phyloP scores from a whole-genome alignment of 2,888 invertebrate genomes.

The Eulithis prunata region DNA sequence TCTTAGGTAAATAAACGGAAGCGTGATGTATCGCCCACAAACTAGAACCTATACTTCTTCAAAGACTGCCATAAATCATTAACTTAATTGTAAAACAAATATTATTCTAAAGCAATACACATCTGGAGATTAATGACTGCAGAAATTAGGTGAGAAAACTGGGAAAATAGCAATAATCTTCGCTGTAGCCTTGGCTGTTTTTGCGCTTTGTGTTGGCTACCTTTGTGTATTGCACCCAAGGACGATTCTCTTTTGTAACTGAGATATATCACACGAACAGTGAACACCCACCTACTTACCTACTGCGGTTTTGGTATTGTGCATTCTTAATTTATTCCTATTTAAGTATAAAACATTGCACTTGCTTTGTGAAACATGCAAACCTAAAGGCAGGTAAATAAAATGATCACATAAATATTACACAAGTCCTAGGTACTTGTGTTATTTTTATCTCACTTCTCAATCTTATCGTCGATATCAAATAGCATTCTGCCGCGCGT shows the following conservation, averaged over 20 bases:
- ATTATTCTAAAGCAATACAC: slow-evolving; percentile 40
- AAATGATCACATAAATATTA: neutral
- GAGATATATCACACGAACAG: slow-evolving; percentile 5
- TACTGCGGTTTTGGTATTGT: no score
- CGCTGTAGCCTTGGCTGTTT: slow-evolving; percentile 1
- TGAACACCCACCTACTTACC: neutral
- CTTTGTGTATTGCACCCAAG: neutral
- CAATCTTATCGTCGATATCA: neutral
- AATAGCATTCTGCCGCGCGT: neutral
- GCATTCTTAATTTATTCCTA: no score
- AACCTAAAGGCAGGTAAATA: no score
- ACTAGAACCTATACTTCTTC: slow-evolving; percentile 56
- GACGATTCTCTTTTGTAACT: slow-evolving; percentile 4
- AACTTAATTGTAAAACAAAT: slow-evolving; percentile 58
- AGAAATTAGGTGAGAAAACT: slow-evolving; percentile 8
- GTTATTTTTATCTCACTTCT: neutral
- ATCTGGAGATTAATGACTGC: slow-evolving; percentile 39
- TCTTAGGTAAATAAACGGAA: slow-evolving; percentile 64
- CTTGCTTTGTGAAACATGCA: neutral
- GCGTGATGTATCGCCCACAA: slow-evolving; percentile 57
- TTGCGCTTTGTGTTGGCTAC: slow-evolving; percentile 1
- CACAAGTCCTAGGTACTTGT: no score
- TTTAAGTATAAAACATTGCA: neutral
- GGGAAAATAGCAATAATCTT: slow-evolving; percentile 10
- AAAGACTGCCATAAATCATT: slow-evolving; percentile 63